A percentile compares a stretch with the other conserved stretches of the same genome.
phyloP scores from a whole-genome alignment of 2,113 vertebrate species.

The Plestiodon gilberti region DNA sequence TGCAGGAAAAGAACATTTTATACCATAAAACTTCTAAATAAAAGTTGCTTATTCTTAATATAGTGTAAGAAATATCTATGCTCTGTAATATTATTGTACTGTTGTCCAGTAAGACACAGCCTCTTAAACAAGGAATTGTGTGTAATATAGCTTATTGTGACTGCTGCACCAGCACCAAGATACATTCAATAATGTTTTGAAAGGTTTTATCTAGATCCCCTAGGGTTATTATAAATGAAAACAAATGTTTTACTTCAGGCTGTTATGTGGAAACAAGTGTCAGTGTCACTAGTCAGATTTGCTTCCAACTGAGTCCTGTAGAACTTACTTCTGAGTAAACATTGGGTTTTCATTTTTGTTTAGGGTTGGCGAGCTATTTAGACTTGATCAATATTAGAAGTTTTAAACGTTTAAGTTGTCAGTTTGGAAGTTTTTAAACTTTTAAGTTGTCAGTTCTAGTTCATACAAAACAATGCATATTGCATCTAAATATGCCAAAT shows the following conservation, averaged over 20 bases:
- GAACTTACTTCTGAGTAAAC: neutral
- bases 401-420: too few relatives aligned
- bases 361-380: neutral
- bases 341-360: neutral
- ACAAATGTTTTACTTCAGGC: neutral
- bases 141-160: neutral
- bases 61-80: neutral
- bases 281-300: neutral
- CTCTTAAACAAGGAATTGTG: neutral
- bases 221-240: neutral
- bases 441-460: neutral
- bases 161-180: neutral
- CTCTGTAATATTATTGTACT: neutral
- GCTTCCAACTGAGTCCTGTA: neutral
- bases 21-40: neutral
- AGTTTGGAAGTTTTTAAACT: neutral
- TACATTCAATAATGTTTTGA: neutral
- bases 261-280: neutral
- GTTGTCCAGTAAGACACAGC: neutral
- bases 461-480: neutral
- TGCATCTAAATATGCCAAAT: neutral
- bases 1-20: neutral
- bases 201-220: neutral
- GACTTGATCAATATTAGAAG: neutral
- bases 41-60: neutral